Base-by-base conservation (phyloP, 37 sponge, comb jelly and placozoan species). In the Beroe ovata region DNA sequence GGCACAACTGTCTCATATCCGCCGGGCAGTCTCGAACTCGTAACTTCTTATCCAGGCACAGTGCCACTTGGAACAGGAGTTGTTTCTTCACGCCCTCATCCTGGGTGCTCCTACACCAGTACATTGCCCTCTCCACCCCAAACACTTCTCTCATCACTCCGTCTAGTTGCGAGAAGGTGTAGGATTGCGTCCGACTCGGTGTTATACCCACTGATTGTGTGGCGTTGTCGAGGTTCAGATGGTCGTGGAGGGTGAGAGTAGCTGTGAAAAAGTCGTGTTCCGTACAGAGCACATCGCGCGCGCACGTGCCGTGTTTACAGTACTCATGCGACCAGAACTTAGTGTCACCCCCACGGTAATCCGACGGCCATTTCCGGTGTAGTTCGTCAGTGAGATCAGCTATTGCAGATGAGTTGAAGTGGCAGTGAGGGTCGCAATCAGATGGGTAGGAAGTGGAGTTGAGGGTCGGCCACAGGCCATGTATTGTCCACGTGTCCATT, bases 281-380 rank as follows among this genome's bases (percentile, higher is more conserved):
- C 0, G 1, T 36, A 11, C 22, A 21, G 23, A 77, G 47, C 54
- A 77, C 47, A 26, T 77, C 47, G 4, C 36, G 39, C 4, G 36
- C 26, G 47, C 84, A 77, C 36, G 47, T 77, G 3, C 84, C 84
- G 84, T 77, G 84, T 8, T 77, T 77, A 54, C 84, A 77, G 47
- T 77, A 77, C 84, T 77, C 84, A 54, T 77, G 41, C 26, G n/a
- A 2, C 84, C 84, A 77, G 84, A 40, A 40, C 84, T 40, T 77
- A 25, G 84, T 77, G 54, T 77, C 84, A 8, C 47, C 47, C n/a
- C 84, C 84, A n/a, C 3, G 8, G 84, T 77, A 77, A 54, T 77
- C 47, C 26, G 84, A 32, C 23, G 84, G 84, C 84, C 84, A 77
- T 23, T 77, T 37, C 54, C 18, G n/a, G 47, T 77, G 84, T 23